Conservation (phyloP, 2,797 vertebrate genomes). For the Hemibagrus guttatus region DNA sequence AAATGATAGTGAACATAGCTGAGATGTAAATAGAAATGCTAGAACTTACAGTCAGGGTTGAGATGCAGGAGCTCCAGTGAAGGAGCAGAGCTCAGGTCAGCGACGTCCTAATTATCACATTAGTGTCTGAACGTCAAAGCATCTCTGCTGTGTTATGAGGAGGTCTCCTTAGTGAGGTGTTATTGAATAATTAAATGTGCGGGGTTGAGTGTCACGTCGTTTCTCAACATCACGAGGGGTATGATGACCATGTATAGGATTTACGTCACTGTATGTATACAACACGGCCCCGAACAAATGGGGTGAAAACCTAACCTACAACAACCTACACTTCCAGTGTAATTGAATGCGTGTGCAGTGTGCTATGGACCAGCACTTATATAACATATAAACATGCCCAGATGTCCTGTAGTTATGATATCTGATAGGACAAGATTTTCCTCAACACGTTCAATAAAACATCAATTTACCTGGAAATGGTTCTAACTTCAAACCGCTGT, state of each 20-base stretch:
- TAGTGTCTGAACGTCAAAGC: slow-evolving; percentile 60
- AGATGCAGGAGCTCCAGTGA: background rate
- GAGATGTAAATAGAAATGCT: background rate
- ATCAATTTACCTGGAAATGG: background rate
- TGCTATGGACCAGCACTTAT: background rate
- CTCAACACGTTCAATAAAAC: background rate
- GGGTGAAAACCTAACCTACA: slow-evolving; percentile 28
- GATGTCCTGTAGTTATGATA: background rate
- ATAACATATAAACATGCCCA: background rate
- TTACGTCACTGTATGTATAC: slow-evolving; percentile 54
- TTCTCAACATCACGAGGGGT: slow-evolving; percentile 64
- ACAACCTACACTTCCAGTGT: background rate
- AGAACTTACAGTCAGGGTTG: slow-evolving; percentile 5
- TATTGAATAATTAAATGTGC: slow-evolving; percentile 46
- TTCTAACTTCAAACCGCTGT: background rate
- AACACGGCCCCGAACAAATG: background rate
- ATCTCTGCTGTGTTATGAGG: slow-evolving; percentile 67
- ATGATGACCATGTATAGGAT: slow-evolving; percentile 59
- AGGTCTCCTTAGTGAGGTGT: slow-evolving; percentile 65
- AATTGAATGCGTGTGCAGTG: background rate
- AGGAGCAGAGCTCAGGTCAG: slow-evolving; percentile 26
- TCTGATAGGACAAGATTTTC: background rate
- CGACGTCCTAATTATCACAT: slow-evolving; percentile 22
- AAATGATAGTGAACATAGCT: background rate
- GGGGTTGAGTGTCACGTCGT: slow-evolving; percentile 67